A percentile compares a stretch with the other conserved stretches of the same genome.
Conservation (phyloP, 1,140 invertebrate genomes). For the Metopolophium dirhodum region DNA sequence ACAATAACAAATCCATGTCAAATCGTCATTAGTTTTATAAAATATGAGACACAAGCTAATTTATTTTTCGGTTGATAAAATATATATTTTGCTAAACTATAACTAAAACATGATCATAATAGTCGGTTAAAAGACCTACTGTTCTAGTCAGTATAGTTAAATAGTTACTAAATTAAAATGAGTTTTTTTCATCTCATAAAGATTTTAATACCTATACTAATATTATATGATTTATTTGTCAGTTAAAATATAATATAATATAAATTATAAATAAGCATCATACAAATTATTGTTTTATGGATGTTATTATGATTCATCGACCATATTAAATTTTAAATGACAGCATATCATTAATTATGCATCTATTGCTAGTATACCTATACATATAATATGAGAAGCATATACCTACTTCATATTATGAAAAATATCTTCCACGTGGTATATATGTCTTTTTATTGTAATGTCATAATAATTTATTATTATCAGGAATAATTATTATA, state of each 20-base stretch:
- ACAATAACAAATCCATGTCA: neutral
- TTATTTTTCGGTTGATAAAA: neutral
- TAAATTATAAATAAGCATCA: neutral
- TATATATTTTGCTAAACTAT: neutral
- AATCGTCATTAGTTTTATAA: neutral
- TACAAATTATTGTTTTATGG: neutral
- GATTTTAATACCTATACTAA: neutral
- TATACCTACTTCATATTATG: neutral
- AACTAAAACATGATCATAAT: neutral
- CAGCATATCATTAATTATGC: neutral
- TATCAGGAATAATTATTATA: conserved; percentile 1
- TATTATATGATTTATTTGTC: neutral
- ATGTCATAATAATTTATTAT: conserved; percentile 15
- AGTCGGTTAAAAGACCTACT: neutral
- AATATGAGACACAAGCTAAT: neutral
- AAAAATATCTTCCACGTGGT: neutral
- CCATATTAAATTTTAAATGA: neutral
- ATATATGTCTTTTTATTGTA: conserved; percentile 10
- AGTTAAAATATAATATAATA: neutral
- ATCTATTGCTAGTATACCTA: neutral
- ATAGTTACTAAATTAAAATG: neutral
- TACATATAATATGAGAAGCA: neutral
- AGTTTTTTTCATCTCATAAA: neutral
- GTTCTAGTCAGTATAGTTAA: neutral
- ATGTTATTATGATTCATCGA: neutral